Conservation (phyloP, 1,140 invertebrate genomes). For the Solenopsis fugax region DNA sequence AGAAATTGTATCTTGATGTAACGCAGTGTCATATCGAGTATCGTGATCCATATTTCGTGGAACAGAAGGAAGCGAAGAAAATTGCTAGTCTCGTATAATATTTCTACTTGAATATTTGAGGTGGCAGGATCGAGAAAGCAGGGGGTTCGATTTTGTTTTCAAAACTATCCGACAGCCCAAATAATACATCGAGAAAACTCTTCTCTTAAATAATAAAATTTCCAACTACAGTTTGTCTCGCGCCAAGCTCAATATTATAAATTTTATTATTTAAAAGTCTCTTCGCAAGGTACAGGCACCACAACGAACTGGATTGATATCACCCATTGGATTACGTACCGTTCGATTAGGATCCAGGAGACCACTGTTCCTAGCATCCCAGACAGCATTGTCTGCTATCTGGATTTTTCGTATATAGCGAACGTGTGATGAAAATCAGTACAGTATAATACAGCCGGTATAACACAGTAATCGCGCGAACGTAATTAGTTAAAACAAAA, state of each 20-base stretch:
- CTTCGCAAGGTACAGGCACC: not conserved
- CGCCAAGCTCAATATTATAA: not conserved
- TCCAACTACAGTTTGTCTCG: not conserved
- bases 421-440: not conserved
- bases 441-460: slow-evolving; percentile 13
- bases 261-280: not conserved
- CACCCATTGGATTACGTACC: not conserved
- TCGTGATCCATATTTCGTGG: no score
- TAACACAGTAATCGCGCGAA: slow-evolving; percentile 17
- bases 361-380: not conserved
- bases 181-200: not conserved
- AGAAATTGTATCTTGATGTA: not conserved
- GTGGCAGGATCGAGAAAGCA: not conserved
- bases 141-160: not conserved
- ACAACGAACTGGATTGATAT: not conserved
- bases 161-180: not conserved
- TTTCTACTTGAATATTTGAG: slow-evolving; percentile 24
- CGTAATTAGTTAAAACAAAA: not conserved
- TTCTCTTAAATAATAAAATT: slow-evolving; percentile 18
- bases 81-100: not conserved
- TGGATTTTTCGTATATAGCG: not conserved
- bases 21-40: not conserved
- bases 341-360: not conserved
- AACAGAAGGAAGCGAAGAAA: not conserved
- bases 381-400: no score